Evolutionary conservation across 2,113 vertebrate species (phyloP), one percentile per base, ranked within the genome.

Genomic region (Labrus mixtus): DNA sequence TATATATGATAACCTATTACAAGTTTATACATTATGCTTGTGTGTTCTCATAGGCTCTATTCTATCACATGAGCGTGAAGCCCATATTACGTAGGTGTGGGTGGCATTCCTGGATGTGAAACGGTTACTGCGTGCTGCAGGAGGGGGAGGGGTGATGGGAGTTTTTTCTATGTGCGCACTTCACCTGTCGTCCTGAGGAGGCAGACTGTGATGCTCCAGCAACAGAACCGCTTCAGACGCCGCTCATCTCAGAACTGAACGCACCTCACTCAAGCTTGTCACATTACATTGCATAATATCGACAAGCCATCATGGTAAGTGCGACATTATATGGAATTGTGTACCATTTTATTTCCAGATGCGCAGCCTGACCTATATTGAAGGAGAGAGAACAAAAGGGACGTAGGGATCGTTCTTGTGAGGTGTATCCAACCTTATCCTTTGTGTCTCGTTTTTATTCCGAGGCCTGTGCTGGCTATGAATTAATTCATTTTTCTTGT

Each of bases 241-340:
- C 33, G 62, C 72, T 10, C 73, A 67, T 0, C 33, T 56, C 83
- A 23, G 71, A 68, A 68, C 8, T 60, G 19, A 20, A 19, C 65
- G 1, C 78, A 61, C 60, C 16, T 10, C 73, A 12, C 19, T 20
- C 48, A 20, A 51, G 61, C 81, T 83, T 84, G 69, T 84, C 54
- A 81, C 56, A 63, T 81, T 82, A 81, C 84, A 78, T 84, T 64
- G 29, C 50, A 82, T 86, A 85, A 86, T 79, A 82, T 39, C 74
- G 74, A 85, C 81, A 36, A 87, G 81, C 56, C 59, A 79, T 37
- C 62, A 89, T 86, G 88, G 90, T 90, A 76, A 86, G 85, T 25
- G 7, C 4, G 10, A 17, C 10, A 17, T 58, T 22, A 13, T 4
- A 12, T 25, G n/a, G 12, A 0, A 66, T 70, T 70, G 68, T 64